Percentiles rank a stretch among this genome's conserved stretches.
These are phyloP conservation scores for Hassar affinis DNA, from an alignment of 2,113 vertebrate species.

Conservation along the genomic window DNA sequence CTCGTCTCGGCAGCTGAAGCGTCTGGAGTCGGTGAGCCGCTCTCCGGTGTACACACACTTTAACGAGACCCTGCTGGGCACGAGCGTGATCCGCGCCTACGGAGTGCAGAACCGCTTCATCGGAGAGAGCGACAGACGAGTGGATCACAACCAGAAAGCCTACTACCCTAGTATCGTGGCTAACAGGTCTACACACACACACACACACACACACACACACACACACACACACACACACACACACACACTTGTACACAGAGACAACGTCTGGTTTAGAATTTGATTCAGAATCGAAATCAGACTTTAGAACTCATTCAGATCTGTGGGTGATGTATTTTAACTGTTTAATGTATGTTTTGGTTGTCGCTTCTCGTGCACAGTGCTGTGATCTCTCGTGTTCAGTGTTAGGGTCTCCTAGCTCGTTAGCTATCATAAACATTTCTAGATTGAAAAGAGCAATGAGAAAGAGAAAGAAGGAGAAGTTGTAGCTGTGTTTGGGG, in stretches of 20 bases:
- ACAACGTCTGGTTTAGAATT: background rate
- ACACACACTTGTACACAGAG: background rate
- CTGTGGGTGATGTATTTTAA: no score
- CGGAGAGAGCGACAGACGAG: constrained; percentile 80
- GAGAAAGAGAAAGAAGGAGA: no score
- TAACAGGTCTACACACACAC: constrained; percentile 78
- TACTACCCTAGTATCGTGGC: constrained; percentile 95
- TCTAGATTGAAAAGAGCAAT: no score
- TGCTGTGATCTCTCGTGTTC: no score
- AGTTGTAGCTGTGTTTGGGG: no score
- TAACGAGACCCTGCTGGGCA: constrained; percentile 89
- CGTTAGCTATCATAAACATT: no score
- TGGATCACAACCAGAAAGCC: constrained; percentile 94
- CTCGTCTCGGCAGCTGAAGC: constrained; percentile 90
- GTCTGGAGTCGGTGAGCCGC: constrained; percentile 90
- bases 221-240: background rate
- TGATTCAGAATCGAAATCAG: background rate
- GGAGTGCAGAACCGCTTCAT: constrained; percentile 88
- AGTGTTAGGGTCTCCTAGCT: no score
- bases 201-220: background rate
- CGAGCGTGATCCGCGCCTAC: constrained; percentile 90
- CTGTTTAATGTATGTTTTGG: no score
- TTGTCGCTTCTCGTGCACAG: no score
- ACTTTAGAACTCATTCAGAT: background rate
- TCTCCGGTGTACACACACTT: constrained; percentile 95